phyloP scores from a whole-genome alignment of 2,888 invertebrate species.

The Emmelina monodactyla region DNA sequence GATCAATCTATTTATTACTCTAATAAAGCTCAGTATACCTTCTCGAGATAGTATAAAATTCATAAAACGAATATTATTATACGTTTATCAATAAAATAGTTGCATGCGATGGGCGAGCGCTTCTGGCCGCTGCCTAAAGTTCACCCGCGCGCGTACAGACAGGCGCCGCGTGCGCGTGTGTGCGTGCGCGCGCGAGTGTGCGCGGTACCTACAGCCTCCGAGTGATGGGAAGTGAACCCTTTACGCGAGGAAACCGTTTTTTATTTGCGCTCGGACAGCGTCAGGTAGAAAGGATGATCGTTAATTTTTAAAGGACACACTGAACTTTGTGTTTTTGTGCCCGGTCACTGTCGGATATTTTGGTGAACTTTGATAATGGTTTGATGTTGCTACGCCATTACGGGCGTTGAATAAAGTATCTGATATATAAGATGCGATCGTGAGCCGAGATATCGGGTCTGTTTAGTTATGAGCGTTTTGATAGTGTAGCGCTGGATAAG shows the following conservation, averaged over 20 bases:
- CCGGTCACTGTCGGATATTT: conserved; percentile 20
- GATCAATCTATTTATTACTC: too few species aligned
- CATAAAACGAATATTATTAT: too few species aligned
- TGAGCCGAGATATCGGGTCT: too few species aligned
- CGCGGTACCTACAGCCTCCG: conserved; percentile 43
- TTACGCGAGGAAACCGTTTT: conserved; percentile 63
- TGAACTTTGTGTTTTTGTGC: conserved; percentile 34
- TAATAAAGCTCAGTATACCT: too few species aligned
- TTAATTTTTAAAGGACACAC: conserved; percentile 62
- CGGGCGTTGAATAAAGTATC: too few species aligned
- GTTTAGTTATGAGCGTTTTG: too few species aligned
- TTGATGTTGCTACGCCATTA: too few species aligned
- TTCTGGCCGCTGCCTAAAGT: conserved; percentile 32
- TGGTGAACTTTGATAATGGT: neutral
- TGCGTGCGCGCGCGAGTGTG: conserved; percentile 16
- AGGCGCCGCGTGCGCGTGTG: conserved; percentile 21
- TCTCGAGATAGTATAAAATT: too few species aligned
- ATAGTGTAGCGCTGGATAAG: too few species aligned
- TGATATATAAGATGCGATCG: too few species aligned
- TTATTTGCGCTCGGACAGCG: conserved; percentile 66
- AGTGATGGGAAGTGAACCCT: conserved; percentile 69
- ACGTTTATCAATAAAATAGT: too few species aligned
- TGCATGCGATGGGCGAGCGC: too few species aligned
- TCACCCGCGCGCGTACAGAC: conserved; percentile 21
- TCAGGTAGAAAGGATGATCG: conserved; percentile 67